Base-by-base conservation (phyloP, 2,113 vertebrate species). In the Actenoides hombroni region DNA sequence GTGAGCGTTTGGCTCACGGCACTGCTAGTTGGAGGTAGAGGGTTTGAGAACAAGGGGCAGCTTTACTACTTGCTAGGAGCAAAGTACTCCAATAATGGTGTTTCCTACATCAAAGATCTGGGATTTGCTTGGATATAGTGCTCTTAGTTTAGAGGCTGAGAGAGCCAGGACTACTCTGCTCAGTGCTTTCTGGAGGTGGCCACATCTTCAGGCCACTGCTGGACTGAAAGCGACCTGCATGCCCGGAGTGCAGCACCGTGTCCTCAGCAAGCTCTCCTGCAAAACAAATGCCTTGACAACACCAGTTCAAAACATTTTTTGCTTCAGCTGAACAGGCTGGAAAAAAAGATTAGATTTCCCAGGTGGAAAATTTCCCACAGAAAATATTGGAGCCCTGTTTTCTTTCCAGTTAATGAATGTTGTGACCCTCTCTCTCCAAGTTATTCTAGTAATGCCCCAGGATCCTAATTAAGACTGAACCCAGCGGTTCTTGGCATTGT, bases 381-480 rank as follows among this genome's bases (percentile, higher is more conserved):
- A 91, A 96, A 82, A 80, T 29, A 49, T 17, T 1, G 2, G 56
- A 91, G 53, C 28, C 29, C 23, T 71, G 61, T 95, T 96, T 96
- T 84, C 65, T 95, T 83, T 94, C 51, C 1, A 3, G 64, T 56
- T 82, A 53, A 87, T 70, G 83, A 54, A 54, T 13, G 7, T 11
- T 35, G 86, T 95, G 92, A 95, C 92, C 88, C 44, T 51, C 16
- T 8, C 68, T 81, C 61, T 74, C 77, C 14, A 17, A n/a, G 69
- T 94, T 92, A 94, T 96, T 93, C 86, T 26, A 94, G 83, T 16
- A 87, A 53, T 90, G 83, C 80, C 86, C 83, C 73, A 19, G 92
- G 83, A 93, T 93, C 61, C 88, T 92, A 86, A 96, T 96, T 94
- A 94, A 84, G 88, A 73, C 49, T 21, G 88, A 92, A 86, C 77